These are phyloP conservation scores for Drosophila algonquin DNA, from an alignment of 2,888 invertebrate genomes.

Conservation along the genomic window DNA sequence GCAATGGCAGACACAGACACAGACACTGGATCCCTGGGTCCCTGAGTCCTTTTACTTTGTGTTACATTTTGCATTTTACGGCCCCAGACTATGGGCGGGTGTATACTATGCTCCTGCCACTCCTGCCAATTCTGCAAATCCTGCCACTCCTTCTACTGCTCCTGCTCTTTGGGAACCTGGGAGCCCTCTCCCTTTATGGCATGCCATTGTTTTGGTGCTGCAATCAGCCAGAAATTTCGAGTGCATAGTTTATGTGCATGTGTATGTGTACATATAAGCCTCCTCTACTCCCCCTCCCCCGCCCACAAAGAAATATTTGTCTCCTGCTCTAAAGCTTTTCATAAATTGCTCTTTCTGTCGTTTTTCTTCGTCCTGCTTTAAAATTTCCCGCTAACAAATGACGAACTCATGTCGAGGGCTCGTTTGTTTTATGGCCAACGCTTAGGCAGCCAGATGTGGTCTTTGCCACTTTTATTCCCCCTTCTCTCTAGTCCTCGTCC, in stretches of 20 bases:
- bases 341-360: constrained; percentile 38
- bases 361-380: constrained; percentile 35
- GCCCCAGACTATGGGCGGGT: constrained; percentile 47
- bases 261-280: constrained; percentile 14
- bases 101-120: background rate
- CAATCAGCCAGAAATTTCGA: constrained; percentile 62
- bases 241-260: constrained; percentile 47
- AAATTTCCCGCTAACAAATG: constrained; percentile 60
- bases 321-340: constrained; percentile 26
- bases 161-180: background rate
- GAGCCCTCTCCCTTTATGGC: constrained; percentile 20
- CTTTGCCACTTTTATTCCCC: constrained; percentile 27
- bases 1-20: constrained; percentile 1
- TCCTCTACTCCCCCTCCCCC: background rate
- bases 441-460: constrained; percentile 64
- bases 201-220: constrained; percentile 32
- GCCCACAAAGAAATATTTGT: constrained; percentile 30
- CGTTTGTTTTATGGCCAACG: constrained; percentile 72
- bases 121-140: background rate
- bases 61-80: constrained; percentile 72
- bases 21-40: background rate
- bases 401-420: constrained; percentile 75
- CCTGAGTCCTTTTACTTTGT: constrained; percentile 67
- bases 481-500: background rate
- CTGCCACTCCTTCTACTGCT: background rate